Conservation (phyloP, 2,797 vertebrate species). For the Onychomys arenicola region DNA sequence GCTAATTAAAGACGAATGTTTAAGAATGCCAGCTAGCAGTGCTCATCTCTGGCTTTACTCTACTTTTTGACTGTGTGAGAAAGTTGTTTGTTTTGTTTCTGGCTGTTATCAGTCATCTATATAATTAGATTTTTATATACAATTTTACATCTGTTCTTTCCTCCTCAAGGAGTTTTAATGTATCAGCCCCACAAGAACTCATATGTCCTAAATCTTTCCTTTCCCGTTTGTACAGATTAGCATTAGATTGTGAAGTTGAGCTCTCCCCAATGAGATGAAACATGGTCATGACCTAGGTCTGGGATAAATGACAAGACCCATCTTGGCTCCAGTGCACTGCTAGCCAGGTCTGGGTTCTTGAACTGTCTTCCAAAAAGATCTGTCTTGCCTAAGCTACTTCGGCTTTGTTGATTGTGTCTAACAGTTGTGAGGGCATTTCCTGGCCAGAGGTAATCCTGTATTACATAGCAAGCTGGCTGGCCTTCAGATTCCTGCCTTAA, state of each 20-base stretch:
- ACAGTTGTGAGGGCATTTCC: neutral
- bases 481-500: neutral
- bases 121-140: neutral
- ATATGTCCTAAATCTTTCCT: neutral
- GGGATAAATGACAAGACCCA: neutral
- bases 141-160: neutral
- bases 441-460: neutral
- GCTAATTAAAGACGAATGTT: neutral
- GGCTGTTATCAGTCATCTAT: slow-evolving; percentile 34
- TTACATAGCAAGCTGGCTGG: neutral
- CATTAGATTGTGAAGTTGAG: neutral
- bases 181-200: neutral
- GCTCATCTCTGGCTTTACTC: neutral
- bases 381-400: neutral
- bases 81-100: neutral
- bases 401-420: neutral
- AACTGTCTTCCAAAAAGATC: neutral
- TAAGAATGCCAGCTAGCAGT: neutral
- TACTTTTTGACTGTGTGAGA: neutral
- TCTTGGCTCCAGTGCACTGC: neutral
- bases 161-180: neutral
- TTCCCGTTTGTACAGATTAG: neutral
- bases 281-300: neutral
- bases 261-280: neutral
- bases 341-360: neutral